Percentiles rank a stretch among this genome's conserved stretches.
Evolutionary conservation across 2,888 invertebrate genomes (phyloP).

Genomic region (Caenorhabditis imperialis): DNA sequence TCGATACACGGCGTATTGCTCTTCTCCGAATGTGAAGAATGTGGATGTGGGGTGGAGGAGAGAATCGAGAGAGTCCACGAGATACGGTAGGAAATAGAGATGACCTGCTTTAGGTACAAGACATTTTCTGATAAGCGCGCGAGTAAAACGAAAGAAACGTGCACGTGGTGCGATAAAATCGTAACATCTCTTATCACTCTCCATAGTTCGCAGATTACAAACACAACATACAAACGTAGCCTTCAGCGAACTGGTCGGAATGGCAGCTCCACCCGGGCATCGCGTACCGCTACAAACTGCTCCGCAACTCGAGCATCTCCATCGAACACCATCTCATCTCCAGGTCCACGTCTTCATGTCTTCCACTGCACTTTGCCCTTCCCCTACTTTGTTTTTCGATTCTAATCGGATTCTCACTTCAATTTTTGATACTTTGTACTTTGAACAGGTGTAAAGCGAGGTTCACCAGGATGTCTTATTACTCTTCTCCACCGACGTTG

Average conservation of each 20-base stretch:
- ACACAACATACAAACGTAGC: no score
- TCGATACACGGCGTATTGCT: constrained; percentile 38
- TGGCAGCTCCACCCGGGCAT: constrained; percentile 41
- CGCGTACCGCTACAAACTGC: constrained; percentile 28
- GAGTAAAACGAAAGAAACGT: no score
- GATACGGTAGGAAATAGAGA: constrained; percentile 11
- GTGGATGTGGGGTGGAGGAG: constrained; percentile 24
- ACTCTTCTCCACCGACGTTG: constrained; percentile 26
- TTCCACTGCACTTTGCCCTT: constrained; percentile 35
- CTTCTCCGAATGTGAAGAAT: constrained; percentile 26
- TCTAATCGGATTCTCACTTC: constrained; percentile 34
- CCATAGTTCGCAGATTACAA: no score
- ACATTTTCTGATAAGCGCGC: no score
- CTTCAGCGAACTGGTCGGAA: constrained; percentile 39
- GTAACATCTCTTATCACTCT: no score
- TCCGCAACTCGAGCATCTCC: constrained; percentile 21
- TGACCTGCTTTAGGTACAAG: no score
- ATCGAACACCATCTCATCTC: constrained; percentile 43
- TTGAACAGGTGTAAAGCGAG: constrained; percentile 6
- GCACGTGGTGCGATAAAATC: no score
- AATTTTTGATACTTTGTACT: constrained; percentile 14
- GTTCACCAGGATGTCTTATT: constrained; percentile 16
- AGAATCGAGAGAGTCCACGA: constrained; percentile 21
- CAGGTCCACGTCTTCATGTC: constrained; percentile 28
- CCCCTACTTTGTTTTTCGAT: constrained; percentile 31